Evolutionary conservation across 2,113 vertebrate species (phyloP).

Genomic region (Aspiorhynchus laticeps): DNA sequence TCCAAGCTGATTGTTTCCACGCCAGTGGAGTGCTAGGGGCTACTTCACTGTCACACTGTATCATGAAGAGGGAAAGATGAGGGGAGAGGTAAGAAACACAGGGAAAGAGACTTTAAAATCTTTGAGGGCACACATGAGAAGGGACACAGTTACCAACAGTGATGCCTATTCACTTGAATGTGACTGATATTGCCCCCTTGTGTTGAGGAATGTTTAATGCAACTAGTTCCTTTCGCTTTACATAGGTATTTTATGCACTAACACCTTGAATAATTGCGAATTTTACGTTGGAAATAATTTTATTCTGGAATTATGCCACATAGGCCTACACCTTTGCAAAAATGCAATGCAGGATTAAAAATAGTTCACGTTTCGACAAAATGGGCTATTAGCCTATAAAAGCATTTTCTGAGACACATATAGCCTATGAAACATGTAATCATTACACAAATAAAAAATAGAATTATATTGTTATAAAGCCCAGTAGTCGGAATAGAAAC

Average conservation of each 20-base stretch:
- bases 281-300: not conserved
- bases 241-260: not conserved
- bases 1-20: slow-evolving; percentile 82
- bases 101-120: slow-evolving; percentile 28
- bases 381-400: not conserved
- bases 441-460: not conserved
- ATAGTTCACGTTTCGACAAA: not conserved
- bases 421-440: not conserved
- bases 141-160: slow-evolving; percentile 10
- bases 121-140: slow-evolving; percentile 26
- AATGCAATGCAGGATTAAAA: not conserved
- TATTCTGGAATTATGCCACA: not conserved
- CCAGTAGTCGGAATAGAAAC: not conserved
- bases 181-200: slow-evolving; percentile 59
- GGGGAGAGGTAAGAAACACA: slow-evolving; percentile 51
- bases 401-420: too few species aligned
- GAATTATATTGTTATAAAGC: not conserved
- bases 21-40: slow-evolving; percentile 77
- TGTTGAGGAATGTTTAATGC: slow-evolving; percentile 33
- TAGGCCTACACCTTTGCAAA: not conserved
- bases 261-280: not conserved
- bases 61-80: slow-evolving; percentile 71
- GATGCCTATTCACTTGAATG: slow-evolving; percentile 5
- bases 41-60: slow-evolving; percentile 77
- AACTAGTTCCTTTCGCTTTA: not conserved